Percentiles rank a stretch among this genome's conserved stretches.
phyloP scores from a whole-genome alignment of 2,113 vertebrate species.

The Tympanuchus pallidicinctus region DNA sequence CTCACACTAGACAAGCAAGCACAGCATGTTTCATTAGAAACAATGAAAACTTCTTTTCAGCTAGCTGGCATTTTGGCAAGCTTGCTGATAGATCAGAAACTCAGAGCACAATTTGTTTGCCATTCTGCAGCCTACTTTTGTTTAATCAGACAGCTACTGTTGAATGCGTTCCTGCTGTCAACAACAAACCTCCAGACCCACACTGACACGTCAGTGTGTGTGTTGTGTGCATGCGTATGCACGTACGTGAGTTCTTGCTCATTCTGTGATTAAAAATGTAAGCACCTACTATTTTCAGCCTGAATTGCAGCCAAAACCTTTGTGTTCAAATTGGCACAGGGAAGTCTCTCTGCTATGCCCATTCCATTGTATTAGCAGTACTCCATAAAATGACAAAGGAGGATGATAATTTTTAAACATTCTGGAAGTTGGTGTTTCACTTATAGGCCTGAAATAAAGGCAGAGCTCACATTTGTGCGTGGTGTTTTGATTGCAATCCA shows the following conservation, averaged over 20 bases:
- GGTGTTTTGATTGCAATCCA: background rate
- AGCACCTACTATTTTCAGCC: constrained; percentile 83
- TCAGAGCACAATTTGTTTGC: constrained; percentile 50
- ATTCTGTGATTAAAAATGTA: constrained; percentile 76
- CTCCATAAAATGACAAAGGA: background rate
- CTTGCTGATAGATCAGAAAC: constrained; percentile 56
- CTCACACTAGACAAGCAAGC: constrained; percentile 31
- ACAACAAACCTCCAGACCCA: constrained; percentile 31
- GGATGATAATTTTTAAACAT: background rate
- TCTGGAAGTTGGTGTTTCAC: background rate
- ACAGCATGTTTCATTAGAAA: constrained; percentile 68
- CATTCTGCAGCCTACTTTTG: constrained; percentile 56
- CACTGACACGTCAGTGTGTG: constrained; percentile 33
- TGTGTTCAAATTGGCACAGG: constrained; percentile 62
- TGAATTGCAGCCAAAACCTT: constrained; percentile 77
- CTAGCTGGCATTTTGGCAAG: constrained; percentile 57
- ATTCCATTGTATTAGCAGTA: constrained; percentile 1
- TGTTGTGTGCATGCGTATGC: background rate
- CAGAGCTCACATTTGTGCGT: background rate
- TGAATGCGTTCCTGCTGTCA: constrained; percentile 52
- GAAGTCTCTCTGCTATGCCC: constrained; percentile 6
- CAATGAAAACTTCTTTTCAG: constrained; percentile 70
- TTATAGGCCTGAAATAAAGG: background rate
- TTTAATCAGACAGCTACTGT: constrained; percentile 47
- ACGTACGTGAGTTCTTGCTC: constrained; percentile 82